phyloP scores from a whole-genome alignment of 2,888 invertebrate genomes.

The Lysandra coridon region DNA sequence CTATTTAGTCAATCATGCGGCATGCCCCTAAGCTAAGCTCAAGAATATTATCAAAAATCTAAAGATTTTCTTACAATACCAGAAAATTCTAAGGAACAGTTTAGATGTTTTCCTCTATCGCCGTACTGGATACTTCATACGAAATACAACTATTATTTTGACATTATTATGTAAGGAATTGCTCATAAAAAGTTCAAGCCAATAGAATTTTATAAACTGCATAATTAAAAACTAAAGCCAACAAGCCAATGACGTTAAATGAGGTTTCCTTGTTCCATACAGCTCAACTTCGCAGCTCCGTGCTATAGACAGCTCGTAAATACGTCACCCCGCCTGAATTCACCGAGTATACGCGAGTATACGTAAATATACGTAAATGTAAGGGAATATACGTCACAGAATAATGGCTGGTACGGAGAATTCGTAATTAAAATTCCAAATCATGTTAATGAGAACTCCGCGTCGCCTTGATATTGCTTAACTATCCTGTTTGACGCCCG shows the following conservation, averaged over 20 bases:
- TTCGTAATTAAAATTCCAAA: slow-evolving; percentile 29
- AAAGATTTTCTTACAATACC: too few species aligned
- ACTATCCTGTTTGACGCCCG: slow-evolving; percentile 16
- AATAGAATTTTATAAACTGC: neutral
- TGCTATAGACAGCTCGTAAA: slow-evolving; percentile 7
- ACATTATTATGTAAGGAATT: too few species aligned
- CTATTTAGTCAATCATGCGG: too few species aligned
- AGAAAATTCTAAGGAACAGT: too few species aligned
- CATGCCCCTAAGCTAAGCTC: too few species aligned
- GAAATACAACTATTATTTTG: too few species aligned
- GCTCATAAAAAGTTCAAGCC: neutral
- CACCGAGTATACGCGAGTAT: slow-evolving; percentile 33
- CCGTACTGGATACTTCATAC: too few species aligned
- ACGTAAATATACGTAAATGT: slow-evolving; percentile 33
- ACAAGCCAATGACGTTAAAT: neutral
- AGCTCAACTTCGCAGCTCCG: neutral
- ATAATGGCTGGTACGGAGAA: slow-evolving; percentile 18
- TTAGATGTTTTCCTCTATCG: too few species aligned
- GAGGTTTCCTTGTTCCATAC: neutral
- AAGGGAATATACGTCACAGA: slow-evolving; percentile 19
- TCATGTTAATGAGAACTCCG: slow-evolving; percentile 24
- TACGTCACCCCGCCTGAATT: slow-evolving; percentile 17
- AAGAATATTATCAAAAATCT: too few species aligned
- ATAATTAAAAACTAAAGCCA: neutral
- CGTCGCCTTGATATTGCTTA: slow-evolving; percentile 23